Conservation (phyloP, 2,888 invertebrate genomes). For the Erebia aethiops region DNA sequence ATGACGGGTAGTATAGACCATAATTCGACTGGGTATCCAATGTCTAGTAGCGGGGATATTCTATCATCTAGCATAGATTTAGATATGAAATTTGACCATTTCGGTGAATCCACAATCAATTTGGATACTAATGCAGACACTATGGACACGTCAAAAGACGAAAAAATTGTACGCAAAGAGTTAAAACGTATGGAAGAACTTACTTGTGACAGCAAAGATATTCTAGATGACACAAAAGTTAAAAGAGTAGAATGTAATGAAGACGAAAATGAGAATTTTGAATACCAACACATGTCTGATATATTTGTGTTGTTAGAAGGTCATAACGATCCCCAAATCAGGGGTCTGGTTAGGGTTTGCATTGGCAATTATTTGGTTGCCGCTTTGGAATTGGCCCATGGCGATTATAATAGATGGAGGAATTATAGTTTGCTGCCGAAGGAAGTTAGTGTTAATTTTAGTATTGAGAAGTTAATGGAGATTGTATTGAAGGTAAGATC, state of each 20-base stretch:
- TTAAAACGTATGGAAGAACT: conserved; percentile 58
- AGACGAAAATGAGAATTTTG: conserved; percentile 54
- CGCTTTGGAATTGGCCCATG: conserved; percentile 81
- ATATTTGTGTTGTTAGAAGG: conserved; percentile 85
- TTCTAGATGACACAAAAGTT: conserved; percentile 36
- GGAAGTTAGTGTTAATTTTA: conserved; percentile 64
- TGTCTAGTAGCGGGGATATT: conserved; percentile 71
- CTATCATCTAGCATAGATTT: conserved; percentile 74
- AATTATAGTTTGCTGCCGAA: conserved; percentile 61
- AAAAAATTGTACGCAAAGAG: conserved; percentile 44
- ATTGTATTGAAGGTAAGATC: conserved; percentile 80
- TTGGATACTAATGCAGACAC: conserved; percentile 52
- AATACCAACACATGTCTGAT: conserved; percentile 86
- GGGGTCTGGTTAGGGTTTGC: conserved; percentile 87
- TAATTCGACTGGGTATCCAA: conserved; percentile 68
- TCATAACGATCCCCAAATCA: conserved; percentile 92
- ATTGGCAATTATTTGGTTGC: conserved; percentile 86
- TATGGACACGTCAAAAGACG: conserved; percentile 39
- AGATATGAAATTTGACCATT: conserved; percentile 86
- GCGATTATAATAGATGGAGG: conserved; percentile 81
- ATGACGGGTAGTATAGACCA: conserved; percentile 74
- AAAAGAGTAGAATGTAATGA: conserved; percentile 44
- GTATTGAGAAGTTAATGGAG: conserved; percentile 75
- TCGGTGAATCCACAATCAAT: conserved; percentile 77
- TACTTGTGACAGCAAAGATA: conserved; percentile 47